phyloP scores from a whole-genome alignment of 2,888 invertebrate genomes.

The Ophioninae sp. region DNA sequence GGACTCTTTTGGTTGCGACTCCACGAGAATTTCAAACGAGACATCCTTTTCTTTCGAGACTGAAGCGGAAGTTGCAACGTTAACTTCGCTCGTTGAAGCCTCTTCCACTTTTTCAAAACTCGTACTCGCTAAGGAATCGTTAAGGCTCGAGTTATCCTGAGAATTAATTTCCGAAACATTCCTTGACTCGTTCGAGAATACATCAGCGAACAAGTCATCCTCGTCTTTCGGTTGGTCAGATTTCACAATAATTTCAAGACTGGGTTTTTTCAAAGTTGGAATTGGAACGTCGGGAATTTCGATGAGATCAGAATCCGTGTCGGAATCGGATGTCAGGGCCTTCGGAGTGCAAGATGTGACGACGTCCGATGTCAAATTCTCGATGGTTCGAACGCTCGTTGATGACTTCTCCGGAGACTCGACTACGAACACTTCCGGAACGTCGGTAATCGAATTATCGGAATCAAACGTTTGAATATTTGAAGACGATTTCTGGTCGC shows the following conservation, averaged over 20 bases:
- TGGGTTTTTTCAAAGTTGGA: slow-evolving; percentile 50
- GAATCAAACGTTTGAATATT: slow-evolving; percentile 22
- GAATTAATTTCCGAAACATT: slow-evolving; percentile 33
- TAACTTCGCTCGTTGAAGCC: slow-evolving; percentile 2
- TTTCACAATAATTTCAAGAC: slow-evolving; percentile 80
- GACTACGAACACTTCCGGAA: slow-evolving; percentile 32
- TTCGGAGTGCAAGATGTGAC: slow-evolving; percentile 16
- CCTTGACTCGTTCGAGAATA: slow-evolving; percentile 81
- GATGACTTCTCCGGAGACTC: slow-evolving; percentile 26
- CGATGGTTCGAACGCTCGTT: slow-evolving; percentile 38
- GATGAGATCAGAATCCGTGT: slow-evolving; percentile 81
- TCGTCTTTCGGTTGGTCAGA: slow-evolving; percentile 71
- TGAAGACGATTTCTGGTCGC: background rate
- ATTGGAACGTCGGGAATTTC: slow-evolving; percentile 75
- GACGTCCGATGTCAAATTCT: slow-evolving; percentile 20
- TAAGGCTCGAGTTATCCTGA: slow-evolving; percentile 18
- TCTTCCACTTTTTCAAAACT: slow-evolving; percentile 11
- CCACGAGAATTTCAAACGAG: background rate
- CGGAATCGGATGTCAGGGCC: slow-evolving; percentile 65
- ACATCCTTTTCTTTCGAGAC: slow-evolving; percentile 11
- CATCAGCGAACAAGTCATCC: slow-evolving; percentile 89
- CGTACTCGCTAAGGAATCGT: slow-evolving; percentile 28
- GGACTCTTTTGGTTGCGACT: background rate
- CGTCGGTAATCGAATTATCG: slow-evolving; percentile 29
- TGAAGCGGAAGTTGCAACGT: background rate